phyloP scores from a whole-genome alignment of 2,797 vertebrate genomes.

The Spea hammondii region DNA sequence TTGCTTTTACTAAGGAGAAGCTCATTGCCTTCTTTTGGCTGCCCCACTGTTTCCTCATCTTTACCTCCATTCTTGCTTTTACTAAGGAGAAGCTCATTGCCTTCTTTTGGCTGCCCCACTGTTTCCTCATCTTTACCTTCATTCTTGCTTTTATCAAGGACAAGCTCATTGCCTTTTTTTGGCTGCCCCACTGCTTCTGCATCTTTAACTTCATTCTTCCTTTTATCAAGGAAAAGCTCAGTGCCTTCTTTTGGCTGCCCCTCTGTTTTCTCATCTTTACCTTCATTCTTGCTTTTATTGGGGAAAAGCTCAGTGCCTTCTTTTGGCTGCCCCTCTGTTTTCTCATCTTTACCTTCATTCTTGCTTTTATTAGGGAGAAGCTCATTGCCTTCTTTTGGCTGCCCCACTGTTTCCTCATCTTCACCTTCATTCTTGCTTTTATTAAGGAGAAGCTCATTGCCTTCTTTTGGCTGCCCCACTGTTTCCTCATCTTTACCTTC shows the following conservation, averaged over 20 bases:
- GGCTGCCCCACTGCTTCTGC: not conserved
- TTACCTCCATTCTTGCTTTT: not conserved
- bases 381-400: not conserved
- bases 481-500: not conserved
- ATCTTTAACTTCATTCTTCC: not conserved
- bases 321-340: too few species aligned
- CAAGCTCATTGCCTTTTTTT: not conserved
- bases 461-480: not conserved
- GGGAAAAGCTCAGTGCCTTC: not conserved
- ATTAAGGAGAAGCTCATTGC: not conserved
- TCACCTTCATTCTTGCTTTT: not conserved
- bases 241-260: too few species aligned
- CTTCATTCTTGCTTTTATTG: not conserved
- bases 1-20: not conserved
- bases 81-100: not conserved
- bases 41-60: not conserved
- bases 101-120: not conserved
- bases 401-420: not conserved
- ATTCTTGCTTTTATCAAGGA: not conserved
- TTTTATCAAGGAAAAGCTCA: too few species aligned
- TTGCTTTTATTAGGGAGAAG: too few species aligned
- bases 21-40: not conserved
- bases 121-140: not conserved
- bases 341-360: too few species aligned
- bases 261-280: too few species aligned